phyloP scores from a whole-genome alignment of 2,113 vertebrate species.

The Lepidothrix coronata region DNA sequence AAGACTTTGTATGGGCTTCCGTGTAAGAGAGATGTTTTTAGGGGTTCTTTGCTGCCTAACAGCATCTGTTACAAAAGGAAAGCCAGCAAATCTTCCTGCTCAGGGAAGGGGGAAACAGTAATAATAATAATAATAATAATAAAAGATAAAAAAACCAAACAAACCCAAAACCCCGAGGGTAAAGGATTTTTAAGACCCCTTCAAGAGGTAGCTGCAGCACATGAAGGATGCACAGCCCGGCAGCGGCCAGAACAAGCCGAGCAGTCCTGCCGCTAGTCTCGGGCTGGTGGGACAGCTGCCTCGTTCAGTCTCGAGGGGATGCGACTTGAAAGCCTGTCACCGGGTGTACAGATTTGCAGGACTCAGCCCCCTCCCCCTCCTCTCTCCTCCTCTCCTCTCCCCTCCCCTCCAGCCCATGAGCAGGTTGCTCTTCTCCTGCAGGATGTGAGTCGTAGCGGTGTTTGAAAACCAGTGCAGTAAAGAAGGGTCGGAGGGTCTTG shows the following conservation, averaged over 20 bases:
- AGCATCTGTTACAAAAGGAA: background rate
- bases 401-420: too few relatives aligned
- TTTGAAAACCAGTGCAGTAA: background rate
- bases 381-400: too few relatives aligned
- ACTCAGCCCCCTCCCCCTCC: too few relatives aligned
- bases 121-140: too few relatives aligned
- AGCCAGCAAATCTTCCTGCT: background rate
- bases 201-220: background rate
- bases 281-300: background rate
- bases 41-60: background rate
- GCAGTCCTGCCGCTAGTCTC: background rate
- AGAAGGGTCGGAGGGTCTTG: background rate
- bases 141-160: background rate
- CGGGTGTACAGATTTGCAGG: background rate
- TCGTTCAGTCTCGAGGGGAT: rapidly evolving
- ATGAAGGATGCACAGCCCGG: too few relatives aligned
- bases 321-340: too few relatives aligned
- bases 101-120: background rate
- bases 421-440: background rate
- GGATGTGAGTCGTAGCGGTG: rapidly evolving
- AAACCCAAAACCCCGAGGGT: background rate
- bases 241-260: background rate
- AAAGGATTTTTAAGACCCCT: background rate
- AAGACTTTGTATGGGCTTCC: background rate
- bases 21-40: background rate